Percentiles rank a stretch among this genome's conserved stretches.
Evolutionary conservation across 2,797 vertebrate species (phyloP).

Genomic region (Bradypodion pumilum): DNA sequence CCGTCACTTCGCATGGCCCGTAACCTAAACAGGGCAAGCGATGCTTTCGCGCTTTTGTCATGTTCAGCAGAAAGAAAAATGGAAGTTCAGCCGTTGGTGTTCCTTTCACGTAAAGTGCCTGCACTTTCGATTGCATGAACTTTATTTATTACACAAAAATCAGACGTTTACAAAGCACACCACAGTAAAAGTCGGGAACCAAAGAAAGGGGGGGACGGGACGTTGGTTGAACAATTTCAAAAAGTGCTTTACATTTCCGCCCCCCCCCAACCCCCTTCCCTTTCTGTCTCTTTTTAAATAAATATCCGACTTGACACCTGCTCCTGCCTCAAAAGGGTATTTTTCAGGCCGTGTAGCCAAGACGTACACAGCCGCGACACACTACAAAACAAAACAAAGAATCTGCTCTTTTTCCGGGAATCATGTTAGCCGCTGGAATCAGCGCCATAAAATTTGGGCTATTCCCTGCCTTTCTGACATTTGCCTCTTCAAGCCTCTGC

Average conservation of each 20-base stretch:
- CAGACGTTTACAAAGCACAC: slow-evolving; percentile 93
- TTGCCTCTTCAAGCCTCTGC: not conserved
- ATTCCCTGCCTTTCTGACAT: no score
- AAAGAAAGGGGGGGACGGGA: no score
- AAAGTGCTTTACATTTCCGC: slow-evolving; percentile 98
- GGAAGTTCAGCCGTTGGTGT: slow-evolving; percentile 59
- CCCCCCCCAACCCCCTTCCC: slow-evolving; percentile 70
- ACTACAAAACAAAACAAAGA: slow-evolving; percentile 71
- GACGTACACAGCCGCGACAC: slow-evolving; percentile 80
- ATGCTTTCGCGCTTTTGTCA: slow-evolving; percentile 42
- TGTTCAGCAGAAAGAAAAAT: slow-evolving; percentile 73
- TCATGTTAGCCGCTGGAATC: not conserved
- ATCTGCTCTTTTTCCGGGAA: slow-evolving; percentile 64
- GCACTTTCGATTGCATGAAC: slow-evolving; percentile 84
- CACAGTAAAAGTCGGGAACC: slow-evolving; percentile 92
- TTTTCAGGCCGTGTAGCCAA: slow-evolving; percentile 78
- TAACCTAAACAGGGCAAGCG: slow-evolving; percentile 60
- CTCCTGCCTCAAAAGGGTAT: slow-evolving; percentile 77
- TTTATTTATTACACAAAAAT: slow-evolving; percentile 98
- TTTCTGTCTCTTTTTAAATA: slow-evolving; percentile 90
- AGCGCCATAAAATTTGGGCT: no score
- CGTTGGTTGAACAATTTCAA: slow-evolving; percentile 83
- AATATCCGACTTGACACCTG: slow-evolving; percentile 89
- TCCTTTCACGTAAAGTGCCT: slow-evolving; percentile 76
- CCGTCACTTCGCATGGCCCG: slow-evolving; percentile 43